These are phyloP conservation scores for Rhamphomyia laevipes DNA, from an alignment of 2,888 invertebrate genomes.

Conservation along the genomic window DNA sequence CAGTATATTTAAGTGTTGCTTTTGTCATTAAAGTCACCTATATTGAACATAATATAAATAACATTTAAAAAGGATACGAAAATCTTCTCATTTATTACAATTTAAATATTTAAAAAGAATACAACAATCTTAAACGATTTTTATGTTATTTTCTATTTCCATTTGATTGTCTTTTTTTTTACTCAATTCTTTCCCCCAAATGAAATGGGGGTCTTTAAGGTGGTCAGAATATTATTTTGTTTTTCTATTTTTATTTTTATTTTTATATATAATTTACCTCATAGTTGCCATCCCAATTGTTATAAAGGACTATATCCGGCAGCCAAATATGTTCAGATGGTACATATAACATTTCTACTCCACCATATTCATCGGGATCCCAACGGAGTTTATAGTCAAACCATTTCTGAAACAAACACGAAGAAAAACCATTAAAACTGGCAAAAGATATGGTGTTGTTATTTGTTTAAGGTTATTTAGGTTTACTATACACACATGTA, in stretches of 20 bases:
- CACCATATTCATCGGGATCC: constrained; percentile 85
- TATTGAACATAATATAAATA: background rate
- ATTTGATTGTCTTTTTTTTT: no score
- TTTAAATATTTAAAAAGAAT: no score
- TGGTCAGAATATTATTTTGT: no score
- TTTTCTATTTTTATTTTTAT: no score
- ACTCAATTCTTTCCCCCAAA: no score
- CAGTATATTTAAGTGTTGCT: constrained; percentile 81
- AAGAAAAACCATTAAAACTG: no score
- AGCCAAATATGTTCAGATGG: constrained; percentile 96
- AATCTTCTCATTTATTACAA: background rate
- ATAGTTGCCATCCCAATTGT: constrained; percentile 87
- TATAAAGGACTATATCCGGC: constrained; percentile 89
- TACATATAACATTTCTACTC: constrained; percentile 81
- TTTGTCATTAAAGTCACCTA: constrained; percentile 90
- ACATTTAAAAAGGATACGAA: background rate
- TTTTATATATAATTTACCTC: constrained; percentile 40
- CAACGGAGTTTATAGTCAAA: constrained; percentile 79
- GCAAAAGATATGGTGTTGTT: no score
- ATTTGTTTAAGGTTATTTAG: no score
- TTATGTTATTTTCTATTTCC: no score
- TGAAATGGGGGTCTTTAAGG: no score
- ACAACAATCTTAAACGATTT: no score
- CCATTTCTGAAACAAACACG: constrained; percentile 61
- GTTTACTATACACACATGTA: no score